A percentile compares a stretch with the other conserved stretches of the same genome.
These are phyloP conservation scores for Pristionchus mayeri DNA, from an alignment of 2,888 invertebrate genomes.

Conservation along the genomic window DNA sequence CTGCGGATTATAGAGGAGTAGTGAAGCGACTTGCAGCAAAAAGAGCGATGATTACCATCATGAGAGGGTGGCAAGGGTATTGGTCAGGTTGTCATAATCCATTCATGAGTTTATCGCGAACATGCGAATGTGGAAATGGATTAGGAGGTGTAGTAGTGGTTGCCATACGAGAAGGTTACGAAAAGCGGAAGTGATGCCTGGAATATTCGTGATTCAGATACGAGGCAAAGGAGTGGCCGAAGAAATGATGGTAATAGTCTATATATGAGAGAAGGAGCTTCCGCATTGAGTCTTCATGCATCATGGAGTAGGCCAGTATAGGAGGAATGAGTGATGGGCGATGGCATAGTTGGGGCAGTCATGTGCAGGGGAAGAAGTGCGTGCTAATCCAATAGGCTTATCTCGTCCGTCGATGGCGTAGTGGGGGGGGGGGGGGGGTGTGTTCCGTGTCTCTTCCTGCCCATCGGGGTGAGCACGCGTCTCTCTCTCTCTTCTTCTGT, in stretches of 20 bases:
- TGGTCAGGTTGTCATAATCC: no score
- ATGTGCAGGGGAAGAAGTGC: background rate
- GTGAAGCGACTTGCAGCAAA: no score
- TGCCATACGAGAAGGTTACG: background rate
- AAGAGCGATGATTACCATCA: no score
- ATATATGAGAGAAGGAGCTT: no score
- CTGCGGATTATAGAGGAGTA: no score
- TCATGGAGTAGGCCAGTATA: background rate
- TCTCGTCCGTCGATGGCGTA: background rate
- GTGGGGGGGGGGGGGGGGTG: background rate
- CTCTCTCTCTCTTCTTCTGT: background rate
- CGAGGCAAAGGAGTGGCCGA: no score
- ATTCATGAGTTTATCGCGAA: background rate
- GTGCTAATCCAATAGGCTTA: slow-evolving; percentile 35
- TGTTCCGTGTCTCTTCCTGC: background rate
- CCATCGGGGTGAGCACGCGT: background rate
- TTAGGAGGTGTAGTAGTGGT: background rate
- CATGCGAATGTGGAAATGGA: background rate
- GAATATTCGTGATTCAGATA: background rate
- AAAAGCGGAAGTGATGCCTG: background rate
- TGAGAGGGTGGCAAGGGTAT: no score
- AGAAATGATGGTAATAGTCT: no score
- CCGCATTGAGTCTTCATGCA: no score
- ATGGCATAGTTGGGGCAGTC: slow-evolving; percentile 2
- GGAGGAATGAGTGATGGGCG: background rate